Conservation (phyloP, 2,888 invertebrate species). For the Odiellus spinosus region DNA sequence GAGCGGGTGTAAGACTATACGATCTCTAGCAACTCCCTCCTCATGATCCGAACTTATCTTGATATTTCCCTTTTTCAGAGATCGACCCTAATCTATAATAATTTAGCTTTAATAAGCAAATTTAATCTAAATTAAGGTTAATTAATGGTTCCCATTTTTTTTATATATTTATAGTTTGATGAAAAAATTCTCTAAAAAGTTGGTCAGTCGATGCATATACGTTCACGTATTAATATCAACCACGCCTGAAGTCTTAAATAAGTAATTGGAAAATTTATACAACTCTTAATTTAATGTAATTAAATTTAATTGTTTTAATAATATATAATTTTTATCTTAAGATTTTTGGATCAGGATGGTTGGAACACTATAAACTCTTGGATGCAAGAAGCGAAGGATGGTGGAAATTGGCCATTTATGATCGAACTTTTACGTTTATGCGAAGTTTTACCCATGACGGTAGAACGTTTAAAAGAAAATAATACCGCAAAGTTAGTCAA, state of each 20-base stretch:
- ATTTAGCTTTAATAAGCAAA: too few relatives aligned
- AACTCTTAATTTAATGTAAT: too few relatives aligned
- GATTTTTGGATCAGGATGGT: conserved; percentile 76
- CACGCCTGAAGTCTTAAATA: conserved; percentile 59
- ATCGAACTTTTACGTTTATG: conserved; percentile 70
- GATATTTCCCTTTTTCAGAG: too few relatives aligned
- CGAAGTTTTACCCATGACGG: conserved; percentile 71
- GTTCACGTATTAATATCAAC: conserved; percentile 80
- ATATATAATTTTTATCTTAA: conserved; percentile 20
- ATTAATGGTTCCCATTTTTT: conserved; percentile 3
- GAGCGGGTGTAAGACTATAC: too few relatives aligned
- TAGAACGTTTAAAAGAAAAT: conserved; percentile 75
- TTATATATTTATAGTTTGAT: conserved; percentile 55
- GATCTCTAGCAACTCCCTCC: too few relatives aligned
- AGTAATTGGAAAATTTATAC: conserved; percentile 36
- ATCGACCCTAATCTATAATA: too few relatives aligned
- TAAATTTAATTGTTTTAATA: too few relatives aligned
- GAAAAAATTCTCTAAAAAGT: conserved; percentile 85
- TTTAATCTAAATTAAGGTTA: too few relatives aligned
- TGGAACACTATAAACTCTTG: conserved; percentile 82
- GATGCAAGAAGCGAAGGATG: conserved; percentile 70
- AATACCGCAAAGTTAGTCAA: conserved; percentile 83
- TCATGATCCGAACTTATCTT: too few relatives aligned
- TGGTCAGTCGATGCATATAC: conserved; percentile 89
- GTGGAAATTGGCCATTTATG: conserved; percentile 71